Conservation (phyloP, 2,888 invertebrate genomes). For the Agrotis clavis region DNA sequence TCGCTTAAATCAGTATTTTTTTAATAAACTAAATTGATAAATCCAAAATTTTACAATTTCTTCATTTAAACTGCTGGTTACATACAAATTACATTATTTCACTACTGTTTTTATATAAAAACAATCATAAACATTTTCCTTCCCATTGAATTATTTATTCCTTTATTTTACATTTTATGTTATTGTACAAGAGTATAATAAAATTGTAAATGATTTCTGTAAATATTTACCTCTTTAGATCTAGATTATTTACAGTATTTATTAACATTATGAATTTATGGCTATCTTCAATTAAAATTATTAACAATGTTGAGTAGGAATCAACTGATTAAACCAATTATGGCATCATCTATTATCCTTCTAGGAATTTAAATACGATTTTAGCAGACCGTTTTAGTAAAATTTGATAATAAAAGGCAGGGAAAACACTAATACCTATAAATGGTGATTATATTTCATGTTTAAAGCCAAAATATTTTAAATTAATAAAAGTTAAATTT, state of each 20-base stretch:
- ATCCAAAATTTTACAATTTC: background rate
- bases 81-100: background rate
- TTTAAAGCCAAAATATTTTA: too few species aligned
- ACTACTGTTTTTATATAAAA: too few species aligned
- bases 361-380: background rate
- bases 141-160: background rate
- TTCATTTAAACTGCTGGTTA: background rate
- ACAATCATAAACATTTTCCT: conserved; percentile 11
- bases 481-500: background rate
- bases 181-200: background rate
- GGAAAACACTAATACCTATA: background rate
- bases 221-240: conserved; percentile 2
- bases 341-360: background rate
- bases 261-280: background rate
- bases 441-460: too few species aligned
- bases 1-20: conserved; percentile 9
- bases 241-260: background rate
- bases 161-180: too few species aligned
- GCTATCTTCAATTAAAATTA: background rate
- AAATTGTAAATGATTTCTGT: conserved; percentile 14
- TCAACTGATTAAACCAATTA: background rate
- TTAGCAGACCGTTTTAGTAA: background rate
- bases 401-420: background rate
- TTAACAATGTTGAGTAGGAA: background rate
- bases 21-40: background rate